Base-by-base conservation (phyloP, 2,113 vertebrate species). In the Mustela nigripes region DNA sequence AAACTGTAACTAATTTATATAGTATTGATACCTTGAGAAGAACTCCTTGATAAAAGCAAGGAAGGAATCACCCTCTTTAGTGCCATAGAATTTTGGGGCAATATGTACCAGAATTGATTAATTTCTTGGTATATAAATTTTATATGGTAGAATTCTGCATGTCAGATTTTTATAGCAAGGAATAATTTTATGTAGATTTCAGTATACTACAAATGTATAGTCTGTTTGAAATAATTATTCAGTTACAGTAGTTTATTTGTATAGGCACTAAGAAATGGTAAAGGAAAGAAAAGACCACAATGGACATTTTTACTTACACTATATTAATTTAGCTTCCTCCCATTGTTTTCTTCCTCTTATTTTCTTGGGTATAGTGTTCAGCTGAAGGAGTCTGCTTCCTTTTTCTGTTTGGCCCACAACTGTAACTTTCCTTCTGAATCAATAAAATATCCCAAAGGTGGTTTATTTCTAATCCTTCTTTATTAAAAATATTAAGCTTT, bases 391-490 rank as follows among this genome's bases (percentile, higher is more conserved):
- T 89, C 33, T 78, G 7, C 58, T 91, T 95, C 91, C 86, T 95
- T 93, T 81, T 97, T 89, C 28, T 93, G 1, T 95, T 89, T 84
- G 42, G 3, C 42, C 83, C 90, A 45, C 31, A 86, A 56, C 16
- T 89, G 4, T 87, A n/a, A 58, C n/a, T 90, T 90, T 94, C 48
- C 53, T 95, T 79, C 81, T 96, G n/a, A 96, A 58, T 87, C 81
- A 80, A 19, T 92, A 56, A 94, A 87, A 56, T 87, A 87, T n/a
- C 31, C 56, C 45, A 92, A 79, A 80, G 78, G 31, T 63, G 5
- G 11, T 71, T 91, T 93, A 48, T 95, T 88, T 91, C 50, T 95
- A 94, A 85, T 78, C 9, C 31, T 88, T 60, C 9, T 92, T 76
- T 87, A 48, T 74, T 88, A 88, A 92, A 95, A 95, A 53, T 74